Evolutionary conservation across 2,888 invertebrate genomes (phyloP), one percentile per base, ranked within the genome.

Genomic region (Limnephilus auricula): DNA sequence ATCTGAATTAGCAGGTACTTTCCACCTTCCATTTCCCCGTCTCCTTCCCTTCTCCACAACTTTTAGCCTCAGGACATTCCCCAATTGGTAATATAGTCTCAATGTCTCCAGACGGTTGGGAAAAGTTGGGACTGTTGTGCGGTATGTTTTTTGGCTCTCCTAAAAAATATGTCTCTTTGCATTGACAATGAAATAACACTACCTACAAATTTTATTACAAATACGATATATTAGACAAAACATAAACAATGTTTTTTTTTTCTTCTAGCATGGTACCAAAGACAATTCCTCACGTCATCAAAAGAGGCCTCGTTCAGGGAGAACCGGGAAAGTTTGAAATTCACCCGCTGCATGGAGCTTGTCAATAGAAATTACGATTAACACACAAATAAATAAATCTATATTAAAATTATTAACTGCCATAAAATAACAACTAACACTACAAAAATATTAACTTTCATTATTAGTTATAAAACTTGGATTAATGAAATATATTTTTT

Each of bases 221-320:
- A 85, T 37, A 40, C 12, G 12, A 40, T 5, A 12, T 40, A 15
- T 0, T 30, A 9, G 18, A 37, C 18, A 86, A 45, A 45, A 5
- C 86, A 86, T 86, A 30, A 84, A 18, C 18, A 84, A 37, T 87
- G 18, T 50, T 87, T 9, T 30, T 40, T 13, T 65, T 6, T 65
- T 88, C 94, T 96, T 96, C 94, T 95, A 98, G 98, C 93, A 99
- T 99, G 99, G 98, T 99, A 13, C 98, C 98, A 3, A 98, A 99
- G 94, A 96, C 95, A 89, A 98, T 98, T 93, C 98, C 98, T 0
- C 99, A 99, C 94, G 96, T 98, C 0, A 97, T 99, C 93, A 99
- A 98, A 94, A 96, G 99, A 94, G 99, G 99, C n/a, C 90, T 96
- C 45, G 94, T 93, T 5, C 94, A 94, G 85, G 94, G 94, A 79